Evolutionary conservation across 2,888 invertebrate genomes (phyloP).

Genomic region (Rhogogaster chlorosoma): DNA sequence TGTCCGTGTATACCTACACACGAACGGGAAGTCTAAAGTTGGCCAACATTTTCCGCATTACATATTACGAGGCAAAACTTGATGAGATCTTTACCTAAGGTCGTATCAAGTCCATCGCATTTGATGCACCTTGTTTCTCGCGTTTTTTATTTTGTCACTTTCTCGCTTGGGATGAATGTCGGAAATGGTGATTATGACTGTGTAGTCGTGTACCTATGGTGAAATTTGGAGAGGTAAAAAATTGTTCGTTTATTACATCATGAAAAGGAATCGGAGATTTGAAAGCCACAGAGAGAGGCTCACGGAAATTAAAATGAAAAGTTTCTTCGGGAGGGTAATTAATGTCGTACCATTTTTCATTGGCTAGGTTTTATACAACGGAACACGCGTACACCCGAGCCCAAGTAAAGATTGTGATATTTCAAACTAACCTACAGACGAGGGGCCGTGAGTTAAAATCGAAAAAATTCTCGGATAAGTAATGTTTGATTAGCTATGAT

Average conservation of each 20-base stretch:
- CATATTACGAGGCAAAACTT: background rate
- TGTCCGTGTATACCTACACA: background rate
- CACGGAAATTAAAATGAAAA: slow-evolving; percentile 19
- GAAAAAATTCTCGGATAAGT: background rate
- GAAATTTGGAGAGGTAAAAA: background rate
- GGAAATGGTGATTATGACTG: slow-evolving; percentile 4
- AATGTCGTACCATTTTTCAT: background rate
- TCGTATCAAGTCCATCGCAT: background rate
- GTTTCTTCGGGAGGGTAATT: slow-evolving; percentile 27
- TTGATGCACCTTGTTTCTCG: background rate
- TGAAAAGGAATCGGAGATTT: background rate
- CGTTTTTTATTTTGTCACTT: background rate
- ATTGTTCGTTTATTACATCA: background rate
- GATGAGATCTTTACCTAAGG: slow-evolving; percentile 2
- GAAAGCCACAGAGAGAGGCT: slow-evolving; percentile 1
- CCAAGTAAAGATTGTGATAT: background rate
- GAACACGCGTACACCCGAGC: background rate
- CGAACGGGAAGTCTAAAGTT: background rate
- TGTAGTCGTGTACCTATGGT: too few species aligned
- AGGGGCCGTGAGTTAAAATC: background rate
- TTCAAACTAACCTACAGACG: background rate
- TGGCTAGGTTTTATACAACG: background rate
- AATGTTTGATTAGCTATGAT: background rate
- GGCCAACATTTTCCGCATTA: background rate
- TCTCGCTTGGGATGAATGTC: background rate